Conservation (phyloP, 2,888 invertebrate species). For the Trimorus sp. region DNA sequence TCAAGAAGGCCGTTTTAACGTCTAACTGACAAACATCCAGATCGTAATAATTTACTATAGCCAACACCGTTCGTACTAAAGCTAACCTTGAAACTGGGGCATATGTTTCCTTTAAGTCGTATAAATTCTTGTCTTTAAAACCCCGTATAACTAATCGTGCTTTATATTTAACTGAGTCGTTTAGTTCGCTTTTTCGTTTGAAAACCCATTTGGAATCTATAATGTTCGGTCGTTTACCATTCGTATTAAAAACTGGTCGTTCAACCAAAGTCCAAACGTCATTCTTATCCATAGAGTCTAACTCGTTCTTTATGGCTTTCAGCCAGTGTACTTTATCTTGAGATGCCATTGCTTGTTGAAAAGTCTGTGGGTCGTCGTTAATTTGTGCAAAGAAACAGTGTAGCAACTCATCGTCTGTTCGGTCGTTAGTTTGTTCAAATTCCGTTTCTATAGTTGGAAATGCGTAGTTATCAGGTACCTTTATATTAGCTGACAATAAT, state of each 20-base stretch:
- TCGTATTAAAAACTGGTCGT: neutral
- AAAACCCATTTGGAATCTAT: no score
- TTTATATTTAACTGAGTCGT: neutral
- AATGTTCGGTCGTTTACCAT: no score
- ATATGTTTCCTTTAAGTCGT: slow-evolving; percentile 4
- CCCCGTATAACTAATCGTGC: neutral
- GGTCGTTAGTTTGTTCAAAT: no score
- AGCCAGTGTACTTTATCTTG: slow-evolving; percentile 48
- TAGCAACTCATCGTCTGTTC: neutral
- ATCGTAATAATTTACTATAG: neutral
- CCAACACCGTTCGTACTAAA: neutral
- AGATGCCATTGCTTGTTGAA: slow-evolving; percentile 43
- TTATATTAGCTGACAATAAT: no score
- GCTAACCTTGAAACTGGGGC: neutral
- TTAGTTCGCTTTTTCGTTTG: no score
- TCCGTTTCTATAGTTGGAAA: no score
- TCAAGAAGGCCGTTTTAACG: neutral
- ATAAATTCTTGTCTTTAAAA: neutral
- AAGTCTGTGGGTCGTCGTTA: slow-evolving; percentile 29
- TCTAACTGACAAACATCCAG: slow-evolving; percentile 3
- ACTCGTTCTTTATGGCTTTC: slow-evolving; percentile 36
- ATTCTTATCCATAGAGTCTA: slow-evolving; percentile 41
- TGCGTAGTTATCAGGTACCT: no score
- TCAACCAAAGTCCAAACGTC: slow-evolving; percentile 40
- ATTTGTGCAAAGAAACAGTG: slow-evolving; percentile 32